phyloP scores from a whole-genome alignment of 2,113 vertebrate genomes.

The Colossoma macropomum region DNA sequence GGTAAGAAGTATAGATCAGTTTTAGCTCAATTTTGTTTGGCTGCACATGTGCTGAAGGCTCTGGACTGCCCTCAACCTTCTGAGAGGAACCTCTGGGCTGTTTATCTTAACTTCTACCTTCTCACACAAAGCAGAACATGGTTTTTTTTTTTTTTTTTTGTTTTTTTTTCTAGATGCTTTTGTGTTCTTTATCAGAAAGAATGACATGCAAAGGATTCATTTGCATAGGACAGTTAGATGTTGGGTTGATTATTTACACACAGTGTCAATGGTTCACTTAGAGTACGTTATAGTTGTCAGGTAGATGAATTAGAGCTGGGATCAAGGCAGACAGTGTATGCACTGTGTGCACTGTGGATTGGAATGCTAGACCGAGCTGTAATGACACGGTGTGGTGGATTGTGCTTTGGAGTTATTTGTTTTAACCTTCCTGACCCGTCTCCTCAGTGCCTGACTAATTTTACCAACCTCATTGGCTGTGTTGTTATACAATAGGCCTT shows the following conservation, averaged over 20 bases:
- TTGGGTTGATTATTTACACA: constrained; percentile 21
- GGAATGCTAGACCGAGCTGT: constrained; percentile 30
- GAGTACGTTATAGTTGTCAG: constrained; percentile 9
- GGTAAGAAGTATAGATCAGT: constrained; percentile 37
- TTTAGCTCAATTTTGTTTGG: constrained; percentile 32
- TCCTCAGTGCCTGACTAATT: constrained; percentile 55
- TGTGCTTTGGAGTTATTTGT: constrained; percentile 44
- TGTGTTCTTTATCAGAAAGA: not conserved
- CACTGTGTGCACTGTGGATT: not conserved
- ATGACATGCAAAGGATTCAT: constrained; percentile 5
- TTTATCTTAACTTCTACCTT: not conserved
- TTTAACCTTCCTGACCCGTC: constrained; percentile 43
- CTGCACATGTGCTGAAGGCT: not conserved
- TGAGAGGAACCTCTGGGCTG: not conserved
- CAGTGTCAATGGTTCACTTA: constrained; percentile 15
- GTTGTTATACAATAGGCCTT: constrained; percentile 43
- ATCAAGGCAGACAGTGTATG: constrained; percentile 17
- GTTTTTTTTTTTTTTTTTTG: not conserved
- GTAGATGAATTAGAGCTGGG: constrained; percentile 9
- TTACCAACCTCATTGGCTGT: constrained; percentile 27
- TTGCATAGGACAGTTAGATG: constrained; percentile 41
- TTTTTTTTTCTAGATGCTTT: not conserved
- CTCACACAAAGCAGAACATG: not conserved
- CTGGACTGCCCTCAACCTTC: constrained; percentile 5
- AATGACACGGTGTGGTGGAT: constrained; percentile 38